Evolutionary conservation across 2,888 invertebrate genomes (phyloP), one percentile per base, ranked within the genome.

Genomic region (Amblyjoppa fuscipennis): DNA sequence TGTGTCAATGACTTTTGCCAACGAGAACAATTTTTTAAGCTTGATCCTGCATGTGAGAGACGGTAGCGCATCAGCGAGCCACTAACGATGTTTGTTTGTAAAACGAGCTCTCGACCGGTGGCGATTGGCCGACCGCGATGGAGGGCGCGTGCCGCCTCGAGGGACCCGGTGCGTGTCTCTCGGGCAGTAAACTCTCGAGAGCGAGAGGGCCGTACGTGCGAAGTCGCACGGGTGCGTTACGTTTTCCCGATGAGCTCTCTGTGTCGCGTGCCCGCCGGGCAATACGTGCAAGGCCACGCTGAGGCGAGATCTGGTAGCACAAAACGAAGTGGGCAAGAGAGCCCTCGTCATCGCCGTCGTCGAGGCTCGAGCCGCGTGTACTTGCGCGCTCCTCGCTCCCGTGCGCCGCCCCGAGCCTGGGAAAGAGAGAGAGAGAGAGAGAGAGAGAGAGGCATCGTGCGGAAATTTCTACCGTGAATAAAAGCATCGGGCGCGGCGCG

Each of bases 211-310:
- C 25, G 77, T 38, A n/a, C 4, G 53, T 25, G 31, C 64, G 41
- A 41, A 74, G 59, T 66, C 77, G 71, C 75, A 69, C 49, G 76
- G 82, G 80, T 85, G 85, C 80, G 83, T 85, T 83, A 80, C 79
- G 71, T 85, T 85, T 85, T 80, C 76, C 76, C 80, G 80, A 80
- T 77, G 83, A 49, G 83, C 69, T 83, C 77, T 83, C 83, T 83
- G 83, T 80, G 85, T 85, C 85, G 85, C 85, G 85, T 80, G 85
- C 80, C 75, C 76, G 68, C 13, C 28, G 68, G 83, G 82, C 73
- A 77, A 77, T 69, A 73, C 74, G 28, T 68, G 76, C 69, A 70
- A 73, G 73, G 38, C 25, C 64, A 53, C 49, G 20, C 49, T 3
- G 1, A 25, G 3, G 28, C 56, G 59, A 59, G 81, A 81, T 69